phyloP scores from a whole-genome alignment of 1,140 invertebrate species.

The Venustaconcha ellipsiformis region DNA sequence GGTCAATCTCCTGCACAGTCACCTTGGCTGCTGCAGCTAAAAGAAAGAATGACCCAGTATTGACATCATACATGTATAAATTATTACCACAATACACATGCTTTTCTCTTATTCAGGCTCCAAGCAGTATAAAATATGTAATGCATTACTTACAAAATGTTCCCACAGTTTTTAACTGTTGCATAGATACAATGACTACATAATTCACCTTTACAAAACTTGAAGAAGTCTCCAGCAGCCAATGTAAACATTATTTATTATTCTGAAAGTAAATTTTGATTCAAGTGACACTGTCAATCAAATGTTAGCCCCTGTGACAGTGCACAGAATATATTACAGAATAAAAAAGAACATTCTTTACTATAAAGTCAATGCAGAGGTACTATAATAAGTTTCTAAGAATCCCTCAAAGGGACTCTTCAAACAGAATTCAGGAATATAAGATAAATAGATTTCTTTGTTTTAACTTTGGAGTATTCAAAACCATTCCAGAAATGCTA shows the following conservation, averaged over 20 bases:
- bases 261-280: neutral
- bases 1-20: constrained; percentile 34
- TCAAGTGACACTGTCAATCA: neutral
- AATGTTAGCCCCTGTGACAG: no score
- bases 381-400: no score
- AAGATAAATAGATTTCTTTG: neutral
- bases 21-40: constrained; percentile 18
- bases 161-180: neutral
- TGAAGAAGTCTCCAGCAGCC: no score
- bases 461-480: neutral
- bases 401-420: no score
- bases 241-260: no score
- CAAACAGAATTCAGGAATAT: no score
- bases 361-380: no score
- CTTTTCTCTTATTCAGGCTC: neutral
- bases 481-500: no score
- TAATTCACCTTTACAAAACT: no score
- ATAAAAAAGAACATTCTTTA: no score
- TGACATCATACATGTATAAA: neutral
- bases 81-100: neutral
- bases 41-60: neutral
- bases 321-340: no score
- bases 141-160: neutral
- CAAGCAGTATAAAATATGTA: neutral
- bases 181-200: neutral